Evolutionary conservation across 2,888 invertebrate genomes (phyloP), one percentile per base, ranked within the genome.

Genomic region (Dolomedes plantarius): DNA sequence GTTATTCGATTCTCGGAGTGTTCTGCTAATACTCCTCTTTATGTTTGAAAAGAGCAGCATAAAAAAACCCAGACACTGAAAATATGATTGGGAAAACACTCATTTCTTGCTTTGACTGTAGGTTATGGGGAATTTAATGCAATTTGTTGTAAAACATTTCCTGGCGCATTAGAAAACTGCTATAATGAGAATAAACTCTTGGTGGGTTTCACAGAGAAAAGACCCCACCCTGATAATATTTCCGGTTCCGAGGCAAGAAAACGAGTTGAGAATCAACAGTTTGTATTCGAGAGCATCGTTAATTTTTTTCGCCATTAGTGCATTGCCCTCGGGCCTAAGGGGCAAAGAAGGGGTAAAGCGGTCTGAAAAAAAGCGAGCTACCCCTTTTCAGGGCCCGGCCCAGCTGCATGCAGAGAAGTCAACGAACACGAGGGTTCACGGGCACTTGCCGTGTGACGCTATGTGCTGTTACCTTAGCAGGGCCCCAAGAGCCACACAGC

Each of bases 361-460:
- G 31, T 39, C 50, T 23, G 36, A 11, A 36, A 79, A 80, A 79
- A 73, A 82, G 62, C 19, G n/a, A 41, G 41, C 56, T 71, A 69
- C 64, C 82, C 82, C 75, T 76, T 68, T 50, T 68, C 19, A 64
- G 71, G 68, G 74, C 64, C 68, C 74, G 67, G 13, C 39, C 68
- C 74, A 74, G 74, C 74, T 75, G 82, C 64, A 62, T 6, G 31
- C 3, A 16, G 19, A 71, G 69, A 75, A 82, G 82, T 82, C 82
- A 82, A 82, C 28, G 82, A 82, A 82, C 82, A 82, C 62, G 62
- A 69, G 41, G 67, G 56, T 39, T 65, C 29, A 31, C n/a, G 82
- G 75, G 75, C 82, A 77, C 83, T 83, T 83, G 83, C 83, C 67
- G 83, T 83, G 83, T 77, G 72, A 65, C 76, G 83, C 83, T 83